Percentiles rank a stretch among this genome's conserved stretches.
Evolutionary conservation across 2,113 vertebrate genomes (phyloP).

Genomic region (Brachyhypopomus occidentalis): DNA sequence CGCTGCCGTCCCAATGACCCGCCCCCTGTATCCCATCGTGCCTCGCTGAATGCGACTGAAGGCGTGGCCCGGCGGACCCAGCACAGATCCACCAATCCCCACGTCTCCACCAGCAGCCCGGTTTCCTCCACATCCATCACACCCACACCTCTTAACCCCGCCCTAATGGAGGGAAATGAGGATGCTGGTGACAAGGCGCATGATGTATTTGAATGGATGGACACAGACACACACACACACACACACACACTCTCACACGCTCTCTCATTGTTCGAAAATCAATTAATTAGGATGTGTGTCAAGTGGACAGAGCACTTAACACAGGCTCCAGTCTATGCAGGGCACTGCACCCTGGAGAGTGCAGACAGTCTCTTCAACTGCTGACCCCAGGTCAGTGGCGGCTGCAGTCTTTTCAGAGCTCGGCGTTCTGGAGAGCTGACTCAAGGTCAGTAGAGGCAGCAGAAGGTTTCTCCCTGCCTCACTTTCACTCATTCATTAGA

Average conservation of each 20-base stretch:
- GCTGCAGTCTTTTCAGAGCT: background rate
- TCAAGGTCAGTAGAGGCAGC: background rate
- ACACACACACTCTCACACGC: background rate
- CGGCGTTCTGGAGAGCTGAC: background rate
- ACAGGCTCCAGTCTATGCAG: background rate
- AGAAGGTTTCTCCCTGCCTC: background rate
- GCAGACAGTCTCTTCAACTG: background rate
- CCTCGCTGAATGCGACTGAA: background rate
- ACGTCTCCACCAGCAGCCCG: background rate
- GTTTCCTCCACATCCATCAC: slow-evolving; percentile 27
- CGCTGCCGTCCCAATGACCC: no score
- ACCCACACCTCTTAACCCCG: slow-evolving; percentile 32
- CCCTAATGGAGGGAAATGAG: slow-evolving; percentile 44
- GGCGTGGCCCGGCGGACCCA: background rate
- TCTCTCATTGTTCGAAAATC: slow-evolving; percentile 14
- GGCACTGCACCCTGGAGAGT: no score
- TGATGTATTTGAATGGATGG: slow-evolving; percentile 33
- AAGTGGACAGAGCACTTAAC: slow-evolving; percentile 8
- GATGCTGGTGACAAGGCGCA: slow-evolving; percentile 31
- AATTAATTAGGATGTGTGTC: slow-evolving; percentile 14
- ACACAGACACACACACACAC: background rate
- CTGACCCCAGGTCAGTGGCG: background rate
- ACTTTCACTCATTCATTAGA: background rate
- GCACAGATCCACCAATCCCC: slow-evolving; percentile 25
- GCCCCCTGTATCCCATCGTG: background rate